Conservation (phyloP, 2,888 invertebrate genomes). For the Synergus laeviventris region DNA sequence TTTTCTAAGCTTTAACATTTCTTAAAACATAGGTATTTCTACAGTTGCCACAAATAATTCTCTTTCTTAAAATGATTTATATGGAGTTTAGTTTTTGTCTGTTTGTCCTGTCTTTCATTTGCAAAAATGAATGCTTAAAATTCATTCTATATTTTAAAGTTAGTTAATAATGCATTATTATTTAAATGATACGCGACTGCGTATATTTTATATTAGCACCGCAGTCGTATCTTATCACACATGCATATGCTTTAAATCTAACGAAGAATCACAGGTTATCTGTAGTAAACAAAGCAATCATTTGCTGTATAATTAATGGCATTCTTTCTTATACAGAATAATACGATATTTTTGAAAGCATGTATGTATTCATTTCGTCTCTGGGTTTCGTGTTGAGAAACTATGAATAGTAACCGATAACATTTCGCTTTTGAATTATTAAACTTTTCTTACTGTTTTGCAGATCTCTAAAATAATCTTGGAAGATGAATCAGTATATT, state of each 20-base stretch:
- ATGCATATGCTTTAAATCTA: neutral
- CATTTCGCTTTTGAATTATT: neutral
- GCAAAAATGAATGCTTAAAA: neutral
- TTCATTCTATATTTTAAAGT: neutral
- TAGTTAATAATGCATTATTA: neutral
- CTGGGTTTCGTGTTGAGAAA: neutral
- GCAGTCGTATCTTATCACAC: neutral
- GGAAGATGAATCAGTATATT: neutral
- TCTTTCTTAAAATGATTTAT: neutral
- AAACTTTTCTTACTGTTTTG: neutral
- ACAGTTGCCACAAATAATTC: neutral
- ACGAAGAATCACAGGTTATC: neutral
- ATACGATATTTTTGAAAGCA: neutral
- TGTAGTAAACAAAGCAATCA: neutral
- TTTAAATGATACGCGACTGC: constrained; percentile 6
- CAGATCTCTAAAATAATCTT: neutral
- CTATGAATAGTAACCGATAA: neutral
- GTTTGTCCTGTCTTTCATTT: neutral
- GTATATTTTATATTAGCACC: constrained; percentile 14
- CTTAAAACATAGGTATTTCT: neutral
- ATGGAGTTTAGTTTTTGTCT: neutral
- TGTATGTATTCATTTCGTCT: neutral
- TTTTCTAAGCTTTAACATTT: neutral
- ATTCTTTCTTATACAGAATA: neutral
- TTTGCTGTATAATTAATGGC: neutral